Percentiles rank a stretch among this genome's conserved stretches.
Evolutionary conservation across 2,113 vertebrate species (phyloP).

Genomic region (Blennius ocellaris): DNA sequence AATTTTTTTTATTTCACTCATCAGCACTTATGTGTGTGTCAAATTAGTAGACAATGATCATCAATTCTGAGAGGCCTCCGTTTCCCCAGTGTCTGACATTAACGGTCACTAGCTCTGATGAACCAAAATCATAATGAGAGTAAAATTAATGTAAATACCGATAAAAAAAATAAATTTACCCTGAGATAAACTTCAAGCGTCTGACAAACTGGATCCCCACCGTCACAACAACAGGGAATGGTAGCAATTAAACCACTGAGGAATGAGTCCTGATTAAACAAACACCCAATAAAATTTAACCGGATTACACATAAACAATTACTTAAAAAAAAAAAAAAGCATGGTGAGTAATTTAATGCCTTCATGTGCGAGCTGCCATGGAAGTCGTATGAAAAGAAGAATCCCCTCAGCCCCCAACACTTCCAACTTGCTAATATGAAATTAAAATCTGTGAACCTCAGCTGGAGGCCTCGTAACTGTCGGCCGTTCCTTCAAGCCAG

Average conservation of each 20-base stretch:
- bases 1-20: not conserved
- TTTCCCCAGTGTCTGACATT: constrained; percentile 48
- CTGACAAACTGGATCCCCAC: constrained; percentile 2
- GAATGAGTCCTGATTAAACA: not conserved
- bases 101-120: constrained; percentile 24
- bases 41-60: constrained; percentile 54
- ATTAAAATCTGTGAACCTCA: constrained; percentile 63
- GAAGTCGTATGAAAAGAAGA: constrained; percentile 1
- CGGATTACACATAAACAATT: too few relatives aligned
- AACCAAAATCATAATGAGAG: constrained; percentile 26
- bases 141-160: not conserved
- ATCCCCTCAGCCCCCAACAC: constrained; percentile 24
- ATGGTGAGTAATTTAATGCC: not conserved
- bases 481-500: constrained; percentile 45
- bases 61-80: not conserved
- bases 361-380: constrained; percentile 12
- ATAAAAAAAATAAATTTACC: constrained; percentile 4
- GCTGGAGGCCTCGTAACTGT: constrained; percentile 62
- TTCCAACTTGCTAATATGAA: constrained; percentile 46
- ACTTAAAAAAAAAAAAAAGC: too few relatives aligned
- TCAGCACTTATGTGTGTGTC: constrained; percentile 12
- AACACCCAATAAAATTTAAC: not conserved
- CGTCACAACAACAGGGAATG: not conserved
- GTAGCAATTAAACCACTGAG: not conserved
- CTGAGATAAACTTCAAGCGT: constrained; percentile 26